Evolutionary conservation across 2,797 vertebrate genomes (phyloP).

Genomic region (Gymnothorax reevesii): DNA sequence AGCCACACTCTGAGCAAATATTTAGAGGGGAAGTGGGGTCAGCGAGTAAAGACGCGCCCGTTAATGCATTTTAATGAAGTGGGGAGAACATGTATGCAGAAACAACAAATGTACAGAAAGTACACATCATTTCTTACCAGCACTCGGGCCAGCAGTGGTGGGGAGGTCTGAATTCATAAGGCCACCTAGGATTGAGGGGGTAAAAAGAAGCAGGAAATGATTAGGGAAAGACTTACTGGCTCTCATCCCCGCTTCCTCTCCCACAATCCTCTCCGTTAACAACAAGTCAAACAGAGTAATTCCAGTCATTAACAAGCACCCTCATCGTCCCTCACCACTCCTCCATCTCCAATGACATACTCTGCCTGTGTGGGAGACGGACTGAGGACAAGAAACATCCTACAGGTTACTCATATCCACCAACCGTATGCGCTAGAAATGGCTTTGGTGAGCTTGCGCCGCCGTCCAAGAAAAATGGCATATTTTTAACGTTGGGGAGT

Average conservation of each 20-base stretch:
- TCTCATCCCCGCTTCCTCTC: constrained; percentile 18
- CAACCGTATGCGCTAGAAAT: constrained; percentile 24
- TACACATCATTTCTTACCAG: constrained; percentile 74
- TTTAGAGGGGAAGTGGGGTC: constrained; percentile 29
- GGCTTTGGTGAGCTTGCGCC: constrained; percentile 26
- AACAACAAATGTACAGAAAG: constrained; percentile 33
- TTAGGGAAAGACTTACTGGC: constrained; percentile 17
- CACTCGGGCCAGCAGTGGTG: constrained; percentile 84
- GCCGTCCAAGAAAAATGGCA: constrained; percentile 49
- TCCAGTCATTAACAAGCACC: constrained; percentile 19
- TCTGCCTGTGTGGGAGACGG: neutral
- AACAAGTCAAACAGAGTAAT: constrained; percentile 20
- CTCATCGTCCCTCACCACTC: neutral
- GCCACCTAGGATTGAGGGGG: constrained; percentile 74
- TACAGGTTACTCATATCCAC: constrained; percentile 32
- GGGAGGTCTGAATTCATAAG: constrained; percentile 88
- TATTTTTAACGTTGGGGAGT: constrained; percentile 44
- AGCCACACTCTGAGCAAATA: constrained; percentile 36
- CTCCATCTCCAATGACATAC: neutral
- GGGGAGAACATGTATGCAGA: constrained; percentile 25
- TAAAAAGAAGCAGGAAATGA: constrained; percentile 30
- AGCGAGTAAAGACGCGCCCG: constrained; percentile 28
- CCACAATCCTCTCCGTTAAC: constrained; percentile 25
- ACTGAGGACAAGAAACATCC: constrained; percentile 24
- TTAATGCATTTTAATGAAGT: constrained; percentile 29